Evolutionary conservation across 1,140 invertebrate species (phyloP).

Genomic region (Ips typographus): DNA sequence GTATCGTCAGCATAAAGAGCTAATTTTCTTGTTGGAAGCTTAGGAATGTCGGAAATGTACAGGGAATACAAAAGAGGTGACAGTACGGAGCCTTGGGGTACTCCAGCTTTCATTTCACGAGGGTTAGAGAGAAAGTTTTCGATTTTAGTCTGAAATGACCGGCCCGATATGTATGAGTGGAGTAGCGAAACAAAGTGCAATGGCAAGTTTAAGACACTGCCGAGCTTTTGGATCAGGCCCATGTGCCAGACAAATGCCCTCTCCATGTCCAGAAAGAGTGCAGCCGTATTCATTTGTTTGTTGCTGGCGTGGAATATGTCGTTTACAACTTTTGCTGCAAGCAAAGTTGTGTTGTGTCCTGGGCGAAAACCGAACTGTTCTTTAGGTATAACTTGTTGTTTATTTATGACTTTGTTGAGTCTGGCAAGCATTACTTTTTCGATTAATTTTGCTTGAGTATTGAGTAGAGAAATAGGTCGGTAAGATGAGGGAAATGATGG

Average conservation of each 20-base stretch:
- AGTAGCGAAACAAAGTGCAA: conserved; percentile 36
- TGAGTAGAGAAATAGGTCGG: conserved; percentile 48
- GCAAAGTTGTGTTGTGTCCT: not conserved
- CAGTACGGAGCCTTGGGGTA: conserved; percentile 41
- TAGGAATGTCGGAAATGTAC: conserved; percentile 39
- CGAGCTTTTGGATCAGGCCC: conserved; percentile 44
- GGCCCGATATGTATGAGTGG: conserved; percentile 37
- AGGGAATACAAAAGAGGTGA: conserved; percentile 40
- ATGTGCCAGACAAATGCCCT: no score
- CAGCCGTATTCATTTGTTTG: conserved; percentile 25
- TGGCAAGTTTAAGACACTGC: conserved; percentile 21
- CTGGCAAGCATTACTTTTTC: conserved; percentile 42
- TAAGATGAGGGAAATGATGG: conserved; percentile 38
- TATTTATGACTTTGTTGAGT: not conserved
- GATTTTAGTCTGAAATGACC: conserved; percentile 40
- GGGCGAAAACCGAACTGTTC: conserved; percentile 47
- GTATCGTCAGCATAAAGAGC: conserved; percentile 49
- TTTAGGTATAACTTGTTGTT: not conserved
- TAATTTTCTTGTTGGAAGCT: conserved; percentile 22
- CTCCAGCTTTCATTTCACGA: conserved; percentile 37
- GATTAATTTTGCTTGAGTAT: conserved; percentile 43
- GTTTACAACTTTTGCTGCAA: conserved; percentile 40
- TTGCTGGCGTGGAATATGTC: conserved; percentile 16
- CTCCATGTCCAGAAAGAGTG: no score
- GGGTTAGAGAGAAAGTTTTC: conserved; percentile 26